These are phyloP conservation scores for Peromyscus aztecus DNA, from an alignment of 2,797 vertebrate species.

Conservation along the genomic window DNA sequence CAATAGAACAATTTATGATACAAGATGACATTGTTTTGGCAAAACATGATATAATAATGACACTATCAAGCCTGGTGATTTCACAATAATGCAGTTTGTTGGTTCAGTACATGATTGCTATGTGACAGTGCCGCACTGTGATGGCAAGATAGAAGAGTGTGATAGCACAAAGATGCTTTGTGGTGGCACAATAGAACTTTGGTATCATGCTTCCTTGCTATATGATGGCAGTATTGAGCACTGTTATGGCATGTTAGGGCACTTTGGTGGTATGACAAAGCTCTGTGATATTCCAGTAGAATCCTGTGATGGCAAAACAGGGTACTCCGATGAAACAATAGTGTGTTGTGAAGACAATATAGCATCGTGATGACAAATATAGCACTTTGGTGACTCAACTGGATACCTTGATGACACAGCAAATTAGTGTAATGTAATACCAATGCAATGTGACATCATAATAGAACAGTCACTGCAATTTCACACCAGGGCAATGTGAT, in stretches of 20 bases:
- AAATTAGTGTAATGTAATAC: background rate
- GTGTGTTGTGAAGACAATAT: background rate
- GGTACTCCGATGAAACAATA: background rate
- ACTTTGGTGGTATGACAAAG: background rate
- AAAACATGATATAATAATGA: background rate
- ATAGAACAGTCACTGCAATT: background rate
- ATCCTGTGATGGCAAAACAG: background rate
- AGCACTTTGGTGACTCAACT: background rate
- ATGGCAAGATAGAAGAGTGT: background rate
- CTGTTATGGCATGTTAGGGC: background rate
- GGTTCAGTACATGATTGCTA: background rate
- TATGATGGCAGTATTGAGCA: background rate
- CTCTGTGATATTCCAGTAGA: background rate
- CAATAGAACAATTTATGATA: background rate
- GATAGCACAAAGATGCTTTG: background rate
- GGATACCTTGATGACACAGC: background rate
- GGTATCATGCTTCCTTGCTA: background rate
- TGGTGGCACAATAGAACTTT: background rate
- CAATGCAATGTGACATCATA: background rate
- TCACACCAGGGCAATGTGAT: background rate
- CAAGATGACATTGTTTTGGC: background rate
- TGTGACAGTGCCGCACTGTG: background rate
- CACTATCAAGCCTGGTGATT: background rate
- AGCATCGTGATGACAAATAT: background rate
- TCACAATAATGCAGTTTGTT: background rate